Conservation (phyloP, 2,113 vertebrate species). For the Eurystomus gularis region DNA sequence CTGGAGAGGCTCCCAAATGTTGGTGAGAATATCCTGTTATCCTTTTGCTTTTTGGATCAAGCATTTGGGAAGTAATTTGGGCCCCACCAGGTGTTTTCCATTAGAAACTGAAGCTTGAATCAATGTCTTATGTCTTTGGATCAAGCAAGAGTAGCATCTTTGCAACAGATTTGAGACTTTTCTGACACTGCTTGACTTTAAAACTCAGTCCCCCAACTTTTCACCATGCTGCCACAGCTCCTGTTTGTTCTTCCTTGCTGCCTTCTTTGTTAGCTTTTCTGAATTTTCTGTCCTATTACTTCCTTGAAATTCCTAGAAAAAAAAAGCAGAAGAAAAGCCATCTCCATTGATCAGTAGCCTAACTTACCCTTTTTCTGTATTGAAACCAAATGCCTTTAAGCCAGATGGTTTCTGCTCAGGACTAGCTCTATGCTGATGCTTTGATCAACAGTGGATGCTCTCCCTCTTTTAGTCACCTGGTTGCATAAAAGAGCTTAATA, state of each 20-base stretch:
- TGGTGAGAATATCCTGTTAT: not conserved
- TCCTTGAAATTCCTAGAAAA: not conserved
- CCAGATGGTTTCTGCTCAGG: not conserved
- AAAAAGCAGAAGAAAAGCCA: not conserved
- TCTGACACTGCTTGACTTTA: not conserved
- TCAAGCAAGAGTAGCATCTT: constrained; percentile 19
- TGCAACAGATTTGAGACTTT: not conserved
- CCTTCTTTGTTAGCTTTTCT: not conserved
- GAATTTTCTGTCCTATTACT: not conserved
- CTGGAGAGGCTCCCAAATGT: not conserved
- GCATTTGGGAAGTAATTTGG: not conserved
- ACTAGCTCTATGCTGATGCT: not conserved
- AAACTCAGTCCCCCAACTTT: not conserved
- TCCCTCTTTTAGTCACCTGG: not conserved
- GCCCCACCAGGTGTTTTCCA: constrained; percentile 3
- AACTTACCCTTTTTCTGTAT: not conserved
- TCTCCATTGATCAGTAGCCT: not conserved
- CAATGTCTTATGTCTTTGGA: not conserved
- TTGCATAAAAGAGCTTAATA: not conserved
- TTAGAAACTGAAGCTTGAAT: constrained; percentile 1
- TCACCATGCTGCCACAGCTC: not conserved
- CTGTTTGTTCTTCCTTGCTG: not conserved
- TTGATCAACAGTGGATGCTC: not conserved
- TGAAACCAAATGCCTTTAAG: not conserved
- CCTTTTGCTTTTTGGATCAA: not conserved